Conservation (phyloP, 2,888 invertebrate species). For the Podabrus alpinus region DNA sequence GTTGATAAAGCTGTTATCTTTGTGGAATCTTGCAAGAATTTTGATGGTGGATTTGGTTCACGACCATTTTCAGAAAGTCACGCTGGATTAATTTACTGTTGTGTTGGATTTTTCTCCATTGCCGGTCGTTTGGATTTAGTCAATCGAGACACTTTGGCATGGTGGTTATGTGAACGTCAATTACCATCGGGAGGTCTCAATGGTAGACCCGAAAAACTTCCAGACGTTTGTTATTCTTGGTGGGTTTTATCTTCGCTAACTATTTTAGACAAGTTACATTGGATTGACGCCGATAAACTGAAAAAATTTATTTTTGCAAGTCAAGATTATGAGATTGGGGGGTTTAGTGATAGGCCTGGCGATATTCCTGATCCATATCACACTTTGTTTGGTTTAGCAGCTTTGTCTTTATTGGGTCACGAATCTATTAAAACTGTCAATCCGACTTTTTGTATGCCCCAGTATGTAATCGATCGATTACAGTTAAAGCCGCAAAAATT, state of each 20-base stretch:
- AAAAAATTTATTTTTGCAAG: slow-evolving; percentile 85
- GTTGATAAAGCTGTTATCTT: slow-evolving; percentile 85
- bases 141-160: slow-evolving; percentile 84
- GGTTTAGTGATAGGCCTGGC: slow-evolving; percentile 96
- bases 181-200: slow-evolving; percentile 96
- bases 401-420: slow-evolving; percentile 84
- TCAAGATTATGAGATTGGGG: slow-evolving; percentile 91
- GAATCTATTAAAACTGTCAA: slow-evolving; percentile 80
- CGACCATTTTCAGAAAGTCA: slow-evolving; percentile 97
- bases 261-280: slow-evolving; percentile 91
- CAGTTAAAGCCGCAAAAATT: slow-evolving; percentile 69
- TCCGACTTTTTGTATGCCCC: slow-evolving; percentile 97
- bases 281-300: slow-evolving; percentile 85
- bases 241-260: slow-evolving; percentile 98
- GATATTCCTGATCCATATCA: slow-evolving; percentile 98
- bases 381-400: slow-evolving; percentile 92
- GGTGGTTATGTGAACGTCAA: slow-evolving; percentile 98
- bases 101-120: slow-evolving; percentile 89
- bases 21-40: slow-evolving; percentile 93
- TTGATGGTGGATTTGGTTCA: slow-evolving; percentile 98
- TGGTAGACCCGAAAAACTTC: slow-evolving; percentile 97
- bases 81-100: slow-evolving; percentile 94
- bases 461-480: slow-evolving; percentile 75
- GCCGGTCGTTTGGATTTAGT: slow-evolving; percentile 78
- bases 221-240: slow-evolving; percentile 99